Percentiles rank a stretch among this genome's conserved stretches.
Conservation (phyloP, 2,797 vertebrate genomes). For the Falco biarmicus region DNA sequence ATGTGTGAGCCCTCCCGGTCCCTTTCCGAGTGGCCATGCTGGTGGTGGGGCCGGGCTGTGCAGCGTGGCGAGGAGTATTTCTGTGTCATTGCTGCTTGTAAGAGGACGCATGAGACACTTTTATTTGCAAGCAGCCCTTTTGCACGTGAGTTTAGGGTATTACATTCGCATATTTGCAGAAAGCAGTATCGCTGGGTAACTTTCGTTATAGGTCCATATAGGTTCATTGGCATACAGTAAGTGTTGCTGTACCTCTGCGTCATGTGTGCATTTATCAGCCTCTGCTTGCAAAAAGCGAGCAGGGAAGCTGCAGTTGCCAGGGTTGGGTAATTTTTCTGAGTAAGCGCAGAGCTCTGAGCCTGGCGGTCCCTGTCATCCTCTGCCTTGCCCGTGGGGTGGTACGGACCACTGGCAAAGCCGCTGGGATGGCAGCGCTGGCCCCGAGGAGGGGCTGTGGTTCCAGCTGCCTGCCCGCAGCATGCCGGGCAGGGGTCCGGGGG, state of each 20-base stretch:
- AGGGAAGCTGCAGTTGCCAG: slow-evolving; percentile 25
- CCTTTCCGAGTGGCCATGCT: not conserved
- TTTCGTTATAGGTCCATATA: not conserved
- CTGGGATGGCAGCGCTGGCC: rapidly evolving
- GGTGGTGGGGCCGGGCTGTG: not conserved
- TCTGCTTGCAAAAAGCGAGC: not conserved
- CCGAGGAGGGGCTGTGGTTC: not conserved
- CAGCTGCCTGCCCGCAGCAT: rapidly evolving
- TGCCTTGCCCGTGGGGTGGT: not conserved
- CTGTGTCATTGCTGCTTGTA: not conserved
- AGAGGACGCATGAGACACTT: not conserved
- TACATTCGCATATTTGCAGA: not conserved
- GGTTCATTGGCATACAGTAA: not conserved
- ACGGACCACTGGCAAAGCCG: rapidly evolving
- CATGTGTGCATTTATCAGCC: not conserved
- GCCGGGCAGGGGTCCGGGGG: not conserved
- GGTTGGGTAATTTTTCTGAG: not conserved
- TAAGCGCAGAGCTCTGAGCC: not conserved
- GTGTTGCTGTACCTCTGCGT: not conserved
- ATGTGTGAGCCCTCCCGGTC: not conserved
- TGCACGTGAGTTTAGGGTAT: not conserved
- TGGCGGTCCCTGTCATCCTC: not conserved
- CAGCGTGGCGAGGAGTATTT: not conserved
- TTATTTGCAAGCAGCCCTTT: not conserved
- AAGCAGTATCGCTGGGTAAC: not conserved